These are phyloP conservation scores for Lepidotrigona ventralis DNA, from an alignment of 1,140 invertebrate genomes.

Conservation along the genomic window DNA sequence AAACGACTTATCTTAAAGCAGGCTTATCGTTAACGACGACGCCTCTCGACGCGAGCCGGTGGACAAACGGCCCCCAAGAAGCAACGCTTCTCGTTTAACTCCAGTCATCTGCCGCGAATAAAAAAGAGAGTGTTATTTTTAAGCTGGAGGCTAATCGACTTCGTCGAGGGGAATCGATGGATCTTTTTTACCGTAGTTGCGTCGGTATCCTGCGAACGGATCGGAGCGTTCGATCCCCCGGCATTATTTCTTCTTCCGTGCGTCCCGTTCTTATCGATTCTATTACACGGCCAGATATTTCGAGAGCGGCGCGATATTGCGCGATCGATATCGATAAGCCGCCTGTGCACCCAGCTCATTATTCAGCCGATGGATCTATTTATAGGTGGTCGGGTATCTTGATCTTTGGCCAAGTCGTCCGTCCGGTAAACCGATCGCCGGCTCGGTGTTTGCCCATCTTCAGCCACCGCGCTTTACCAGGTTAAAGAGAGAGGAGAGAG, in stretches of 20 bases:
- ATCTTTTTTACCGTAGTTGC: not conserved
- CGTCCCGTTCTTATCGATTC: slow-evolving; percentile 18
- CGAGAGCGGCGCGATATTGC: slow-evolving; percentile 29
- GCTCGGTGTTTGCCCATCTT: slow-evolving; percentile 38
- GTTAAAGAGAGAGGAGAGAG: too few species aligned
- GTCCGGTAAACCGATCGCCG: slow-evolving; percentile 20
- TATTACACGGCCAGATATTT: slow-evolving; percentile 36
- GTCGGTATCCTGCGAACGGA: not conserved
- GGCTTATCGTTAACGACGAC: not conserved
- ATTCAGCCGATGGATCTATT: slow-evolving; percentile 41
- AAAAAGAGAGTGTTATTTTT: not conserved
- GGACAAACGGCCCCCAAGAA: not conserved
- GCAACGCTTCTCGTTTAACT: not conserved
- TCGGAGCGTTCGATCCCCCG: not conserved
- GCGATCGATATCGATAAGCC: slow-evolving; percentile 44
- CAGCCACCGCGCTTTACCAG: slow-evolving; percentile 3
- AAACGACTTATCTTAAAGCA: not conserved
- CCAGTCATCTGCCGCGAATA: not conserved
- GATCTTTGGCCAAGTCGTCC: slow-evolving; percentile 43
- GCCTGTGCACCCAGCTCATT: slow-evolving; percentile 25
- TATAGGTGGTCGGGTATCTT: slow-evolving; percentile 43
- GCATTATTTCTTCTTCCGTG: not conserved
- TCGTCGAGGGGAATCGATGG: too few species aligned
- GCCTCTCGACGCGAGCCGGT: not conserved
- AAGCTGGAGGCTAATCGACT: slow-evolving; percentile 2